Conservation (phyloP, 2,797 vertebrate genomes). For the Pantherophis vulpinus region DNA sequence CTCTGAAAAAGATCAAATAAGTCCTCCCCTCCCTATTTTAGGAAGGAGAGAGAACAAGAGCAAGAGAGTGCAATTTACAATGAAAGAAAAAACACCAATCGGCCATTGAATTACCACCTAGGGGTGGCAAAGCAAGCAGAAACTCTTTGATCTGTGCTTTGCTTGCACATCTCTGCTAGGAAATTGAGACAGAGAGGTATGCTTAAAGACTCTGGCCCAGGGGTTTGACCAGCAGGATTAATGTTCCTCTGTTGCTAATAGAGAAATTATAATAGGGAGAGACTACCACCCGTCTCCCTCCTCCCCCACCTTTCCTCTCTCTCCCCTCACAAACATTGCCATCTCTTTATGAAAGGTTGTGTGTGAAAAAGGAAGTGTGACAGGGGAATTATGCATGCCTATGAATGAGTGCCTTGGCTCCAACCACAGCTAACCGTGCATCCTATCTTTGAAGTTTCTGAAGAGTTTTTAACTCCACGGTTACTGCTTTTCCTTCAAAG, state of each 20-base stretch:
- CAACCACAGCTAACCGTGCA: neutral
- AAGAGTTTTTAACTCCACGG: neutral
- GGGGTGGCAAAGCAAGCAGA: neutral
- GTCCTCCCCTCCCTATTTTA: neutral
- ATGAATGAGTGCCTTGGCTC: neutral
- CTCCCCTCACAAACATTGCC: neutral
- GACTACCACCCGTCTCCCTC: neutral
- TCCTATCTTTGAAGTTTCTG: neutral
- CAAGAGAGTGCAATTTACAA: constrained; percentile 10
- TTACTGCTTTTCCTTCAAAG: neutral
- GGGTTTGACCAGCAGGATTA: neutral
- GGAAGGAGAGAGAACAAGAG: neutral
- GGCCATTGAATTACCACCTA: neutral
- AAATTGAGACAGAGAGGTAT: constrained; percentile 14
- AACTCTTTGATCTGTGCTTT: neutral
- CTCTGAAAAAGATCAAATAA: neutral
- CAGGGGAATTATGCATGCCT: neutral
- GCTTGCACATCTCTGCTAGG: neutral
- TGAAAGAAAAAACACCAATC: neutral
- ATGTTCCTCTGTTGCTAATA: neutral
- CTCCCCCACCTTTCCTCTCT: neutral
- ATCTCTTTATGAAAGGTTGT: neutral
- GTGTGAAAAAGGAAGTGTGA: neutral
- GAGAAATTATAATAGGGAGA: neutral
- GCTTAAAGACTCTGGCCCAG: neutral